Evolutionary conservation across 2,888 invertebrate genomes (phyloP), one percentile per base, ranked within the genome.

Genomic region (Drosophila paracracens): DNA sequence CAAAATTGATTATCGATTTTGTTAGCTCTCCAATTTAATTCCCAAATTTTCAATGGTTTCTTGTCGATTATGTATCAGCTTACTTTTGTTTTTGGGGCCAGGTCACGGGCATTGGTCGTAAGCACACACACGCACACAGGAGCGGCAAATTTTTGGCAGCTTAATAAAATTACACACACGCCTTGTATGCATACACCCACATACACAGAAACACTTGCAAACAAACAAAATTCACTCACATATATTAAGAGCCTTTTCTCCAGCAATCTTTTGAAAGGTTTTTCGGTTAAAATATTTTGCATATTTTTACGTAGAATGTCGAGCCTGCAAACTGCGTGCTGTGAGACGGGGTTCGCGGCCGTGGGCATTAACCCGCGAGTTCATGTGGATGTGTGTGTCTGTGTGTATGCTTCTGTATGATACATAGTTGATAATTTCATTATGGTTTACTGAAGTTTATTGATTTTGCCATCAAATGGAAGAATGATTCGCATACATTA

Each of bases 211-310:
- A 53, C 21, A 25, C 10, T 16, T 16, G 53, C 16, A 33, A 16
- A 16, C 43, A 56, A n/a, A 31, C 38, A 46, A 35, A 61, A 38
- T 56, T 52, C 27, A 38, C 48, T 40, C 57, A 58, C 64, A 46
- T 60, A 62, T 36, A 63, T 52, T 51, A 56, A 62, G 51, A 64
- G 51, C 18, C 57, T 53, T 66, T 29, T 56, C 25, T 65, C 56
- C 74, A 72, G 76, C 79, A 87, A 87, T 87, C 90, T 87, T 85
- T 81, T 81, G 73, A 88, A 85, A 88, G 86, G 86, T 83, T 87
- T 84, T 82, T 83, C 69, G 79, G 83, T 72, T 79, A 78, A 89
- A 85, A 87, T 89, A 79, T 81, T 87, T 87, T 88, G 76, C 83
- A 87, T 87, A 89, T 85, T 87, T 88, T 76, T 68, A 70, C 53